Percentiles rank a stretch among this genome's conserved stretches.
Conservation (phyloP, 1,140 invertebrate genomes). For the Orius laevigatus region DNA sequence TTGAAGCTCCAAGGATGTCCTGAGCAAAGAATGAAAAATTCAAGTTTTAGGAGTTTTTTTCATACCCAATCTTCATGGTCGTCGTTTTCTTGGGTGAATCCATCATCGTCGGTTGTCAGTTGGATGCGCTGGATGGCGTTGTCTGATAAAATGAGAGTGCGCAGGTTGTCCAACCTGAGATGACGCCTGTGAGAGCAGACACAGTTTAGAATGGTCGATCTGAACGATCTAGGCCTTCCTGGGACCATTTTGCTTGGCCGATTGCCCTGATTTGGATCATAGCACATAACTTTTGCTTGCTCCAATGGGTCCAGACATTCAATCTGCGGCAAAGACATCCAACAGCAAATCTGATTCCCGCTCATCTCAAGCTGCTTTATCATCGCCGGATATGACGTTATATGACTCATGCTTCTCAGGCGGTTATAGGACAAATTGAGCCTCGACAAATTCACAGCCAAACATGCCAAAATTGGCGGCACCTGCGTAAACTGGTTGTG, state of each 20-base stretch:
- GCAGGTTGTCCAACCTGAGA: constrained; percentile 56
- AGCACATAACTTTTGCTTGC: constrained; percentile 44
- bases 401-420: constrained; percentile 53
- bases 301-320: constrained; percentile 39
- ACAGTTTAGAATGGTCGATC: constrained; percentile 55
- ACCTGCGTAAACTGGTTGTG: constrained; percentile 80
- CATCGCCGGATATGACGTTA: constrained; percentile 73
- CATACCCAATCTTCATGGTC: constrained; percentile 37
- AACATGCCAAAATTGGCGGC: constrained; percentile 73
- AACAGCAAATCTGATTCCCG: constrained; percentile 78
- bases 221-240: constrained; percentile 32
- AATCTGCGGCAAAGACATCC: constrained; percentile 65
- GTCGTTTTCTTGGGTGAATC: constrained; percentile 24
- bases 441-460: constrained; percentile 67
- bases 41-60: neutral
- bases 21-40: constrained; percentile 18
- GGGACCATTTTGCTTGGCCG: constrained; percentile 12
- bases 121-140: constrained; percentile 66
- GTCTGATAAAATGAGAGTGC: constrained; percentile 70
- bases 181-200: constrained; percentile 74
- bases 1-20: constrained; percentile 23
- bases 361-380: constrained; percentile 85
- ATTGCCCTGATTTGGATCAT: constrained; percentile 26
- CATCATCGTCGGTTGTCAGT: constrained; percentile 57
- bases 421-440: constrained; percentile 83